Evolutionary conservation across 2,888 invertebrate genomes (phyloP), one percentile per base, ranked within the genome.

Genomic region (Tenthredo livida): DNA sequence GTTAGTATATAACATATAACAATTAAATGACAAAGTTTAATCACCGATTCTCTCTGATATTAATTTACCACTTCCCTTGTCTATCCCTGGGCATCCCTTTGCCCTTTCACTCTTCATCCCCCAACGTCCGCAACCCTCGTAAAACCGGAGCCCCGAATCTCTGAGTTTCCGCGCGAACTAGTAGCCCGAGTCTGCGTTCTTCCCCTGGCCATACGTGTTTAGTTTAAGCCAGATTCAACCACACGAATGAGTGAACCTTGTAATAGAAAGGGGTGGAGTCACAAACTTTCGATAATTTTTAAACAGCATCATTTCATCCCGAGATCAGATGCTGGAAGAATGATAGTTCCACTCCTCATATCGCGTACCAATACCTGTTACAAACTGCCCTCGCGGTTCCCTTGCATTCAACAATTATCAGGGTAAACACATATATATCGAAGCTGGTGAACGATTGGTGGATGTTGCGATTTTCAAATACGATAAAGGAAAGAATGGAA

Each of bases 101-200:
- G 17, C 29, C 77, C 77, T 54, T 33, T 29, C 33, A 3, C 54
- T 29, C 33, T 25, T 61, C 61, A 61, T 33, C 54, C 50, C 21
- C 6, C 10, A 7, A 5, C 37, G 33, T 61, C 0, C 9, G n/a
- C 58, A 80, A 37, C 58, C 40, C 80, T 61, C 67, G 67, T 33
- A 67, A 67, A 25, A 67, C 67, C 67, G 33, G 25, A 40, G 25
- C 40, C 40, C 80, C 21, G 61, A 61, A 61, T 21, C 80, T 37
- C 61, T 40, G 80, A 61, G 61, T 80, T 80, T 58, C 37, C 80
- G 61, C 58, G n/a, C 80, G 80, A 58, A 33, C 80, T 61, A 33
- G 50, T 77, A 3, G n/a, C 58, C 61, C 15, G 43, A 73, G 43
- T 21, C 43, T 43, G 40, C 72, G 72, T 21, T 73, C n/a, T 73